Evolutionary conservation across 2,797 vertebrate genomes (phyloP).

Genomic region (Hyperoplus immaculatus): DNA sequence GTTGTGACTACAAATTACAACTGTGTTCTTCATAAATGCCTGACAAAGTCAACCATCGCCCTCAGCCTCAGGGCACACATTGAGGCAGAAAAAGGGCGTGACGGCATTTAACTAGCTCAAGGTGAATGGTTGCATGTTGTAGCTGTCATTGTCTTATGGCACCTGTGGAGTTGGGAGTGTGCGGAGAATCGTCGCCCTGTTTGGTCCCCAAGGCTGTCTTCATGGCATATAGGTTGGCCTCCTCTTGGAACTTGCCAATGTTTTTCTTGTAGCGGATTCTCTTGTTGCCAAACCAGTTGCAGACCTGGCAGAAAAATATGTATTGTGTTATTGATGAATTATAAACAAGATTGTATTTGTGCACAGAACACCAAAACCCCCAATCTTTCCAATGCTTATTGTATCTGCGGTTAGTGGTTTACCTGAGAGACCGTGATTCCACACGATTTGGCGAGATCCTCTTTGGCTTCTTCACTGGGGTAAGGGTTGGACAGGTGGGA

Average conservation of each 20-base stretch:
- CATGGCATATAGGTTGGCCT: slow-evolving; percentile 99
- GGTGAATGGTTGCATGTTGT: background rate
- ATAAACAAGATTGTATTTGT: background rate
- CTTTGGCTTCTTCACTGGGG: slow-evolving; percentile 99
- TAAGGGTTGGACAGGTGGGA: slow-evolving; percentile 99
- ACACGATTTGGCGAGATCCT: slow-evolving; percentile 97
- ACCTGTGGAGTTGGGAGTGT: slow-evolving; percentile 94
- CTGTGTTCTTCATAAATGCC: background rate
- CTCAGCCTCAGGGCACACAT: background rate
- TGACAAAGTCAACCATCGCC: background rate
- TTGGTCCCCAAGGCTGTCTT: slow-evolving; percentile 97
- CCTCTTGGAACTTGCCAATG: slow-evolving; percentile 99
- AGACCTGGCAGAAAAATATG: slow-evolving; percentile 87
- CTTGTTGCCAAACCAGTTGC: slow-evolving; percentile 99
- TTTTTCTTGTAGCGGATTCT: slow-evolving; percentile 99
- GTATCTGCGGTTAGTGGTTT: background rate
- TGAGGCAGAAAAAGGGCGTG: background rate
- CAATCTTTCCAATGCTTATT: background rate
- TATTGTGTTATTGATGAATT: background rate
- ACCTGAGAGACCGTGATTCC: slow-evolving; percentile 99
- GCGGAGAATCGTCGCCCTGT: slow-evolving; percentile 96
- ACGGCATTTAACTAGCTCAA: background rate
- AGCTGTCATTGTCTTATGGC: background rate
- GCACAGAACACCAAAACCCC: background rate
- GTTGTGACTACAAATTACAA: no score